A percentile compares a stretch with the other conserved stretches of the same genome.
phyloP scores from a whole-genome alignment of 1,140 invertebrate species.

The Tribolium castaneum region DNA sequence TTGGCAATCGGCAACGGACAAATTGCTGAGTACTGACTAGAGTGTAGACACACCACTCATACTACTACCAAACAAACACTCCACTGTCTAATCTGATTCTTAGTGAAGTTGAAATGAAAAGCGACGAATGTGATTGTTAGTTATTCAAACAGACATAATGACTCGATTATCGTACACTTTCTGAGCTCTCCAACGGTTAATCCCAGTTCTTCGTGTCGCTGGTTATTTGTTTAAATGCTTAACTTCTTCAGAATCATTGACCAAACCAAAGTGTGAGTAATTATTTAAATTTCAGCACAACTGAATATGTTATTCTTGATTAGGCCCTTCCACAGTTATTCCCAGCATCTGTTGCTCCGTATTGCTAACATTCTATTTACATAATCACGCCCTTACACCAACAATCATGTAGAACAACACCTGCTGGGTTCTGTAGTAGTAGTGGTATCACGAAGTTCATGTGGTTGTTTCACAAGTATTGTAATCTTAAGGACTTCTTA shows the following conservation, averaged over 20 bases:
- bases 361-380: constrained; percentile 30
- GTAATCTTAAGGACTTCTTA: background rate
- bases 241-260: too few relatives aligned
- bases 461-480: background rate
- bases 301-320: background rate
- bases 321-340: background rate
- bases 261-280: too few relatives aligned
- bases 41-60: constrained; percentile 34
- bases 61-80: constrained; percentile 44
- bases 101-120: constrained; percentile 42
- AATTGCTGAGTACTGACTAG: constrained; percentile 45
- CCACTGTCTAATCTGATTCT: constrained; percentile 48
- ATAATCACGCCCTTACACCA: constrained; percentile 34
- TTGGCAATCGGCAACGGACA: constrained; percentile 40
- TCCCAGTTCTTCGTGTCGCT: background rate
- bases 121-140: background rate
- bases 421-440: constrained; percentile 12
- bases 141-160: background rate
- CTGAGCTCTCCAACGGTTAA: background rate
- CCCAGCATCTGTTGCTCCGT: constrained; percentile 7
- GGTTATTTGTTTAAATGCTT: background rate
- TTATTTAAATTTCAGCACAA: too few relatives aligned
- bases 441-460: constrained; percentile 17
- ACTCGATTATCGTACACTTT: background rate
- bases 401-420: constrained; percentile 34